phyloP scores from a whole-genome alignment of 2,797 vertebrate species.

The Paramormyrops hopkinsi region DNA sequence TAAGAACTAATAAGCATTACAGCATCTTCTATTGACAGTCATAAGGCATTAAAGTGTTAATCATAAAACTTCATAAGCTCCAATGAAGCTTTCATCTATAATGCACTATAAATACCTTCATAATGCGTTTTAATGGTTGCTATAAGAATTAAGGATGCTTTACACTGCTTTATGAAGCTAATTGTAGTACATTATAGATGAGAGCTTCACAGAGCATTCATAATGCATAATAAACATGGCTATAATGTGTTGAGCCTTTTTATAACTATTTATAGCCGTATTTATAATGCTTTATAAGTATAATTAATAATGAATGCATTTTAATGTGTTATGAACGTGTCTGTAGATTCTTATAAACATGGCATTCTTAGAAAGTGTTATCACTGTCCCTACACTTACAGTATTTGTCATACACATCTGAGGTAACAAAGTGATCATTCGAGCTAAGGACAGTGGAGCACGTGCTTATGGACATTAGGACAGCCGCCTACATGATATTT shows the following conservation, averaged over 20 bases:
- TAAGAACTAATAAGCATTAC: neutral
- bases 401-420: conserved; percentile 96
- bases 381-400: conserved; percentile 79
- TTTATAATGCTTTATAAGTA: neutral
- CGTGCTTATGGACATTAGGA: neutral
- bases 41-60: neutral
- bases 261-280: neutral
- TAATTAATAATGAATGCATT: neutral
- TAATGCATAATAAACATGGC: neutral
- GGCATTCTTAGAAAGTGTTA: neutral
- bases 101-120: neutral
- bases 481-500: neutral
- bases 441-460: conserved; percentile 41
- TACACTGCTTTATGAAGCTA: neutral
- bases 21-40: neutral
- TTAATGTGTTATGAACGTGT: neutral
- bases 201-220: neutral
- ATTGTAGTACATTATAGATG: neutral
- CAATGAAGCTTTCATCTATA: neutral
- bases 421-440: conserved; percentile 45
- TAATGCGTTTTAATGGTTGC: neutral
- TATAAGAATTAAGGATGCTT: neutral
- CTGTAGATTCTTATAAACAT: neutral
- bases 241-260: neutral
- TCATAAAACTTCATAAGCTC: neutral